Evolutionary conservation across 2,797 vertebrate genomes (phyloP).

Genomic region (Apodemus agrarius): DNA sequence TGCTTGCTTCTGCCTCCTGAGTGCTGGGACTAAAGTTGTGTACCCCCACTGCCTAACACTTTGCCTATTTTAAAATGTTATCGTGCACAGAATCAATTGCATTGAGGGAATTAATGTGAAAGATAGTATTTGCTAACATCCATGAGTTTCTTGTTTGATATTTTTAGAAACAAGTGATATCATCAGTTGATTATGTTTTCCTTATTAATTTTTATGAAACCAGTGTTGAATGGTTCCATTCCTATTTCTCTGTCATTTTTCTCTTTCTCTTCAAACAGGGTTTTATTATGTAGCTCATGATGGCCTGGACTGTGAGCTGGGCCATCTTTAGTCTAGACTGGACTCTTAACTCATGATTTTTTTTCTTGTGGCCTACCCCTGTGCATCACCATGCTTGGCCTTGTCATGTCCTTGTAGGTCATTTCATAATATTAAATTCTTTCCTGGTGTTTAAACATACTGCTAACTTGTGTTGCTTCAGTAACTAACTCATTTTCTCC

Average conservation of each 20-base stretch:
- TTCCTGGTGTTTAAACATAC: not conserved
- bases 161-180: constrained; percentile 1
- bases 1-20: not conserved
- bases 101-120: not conserved
- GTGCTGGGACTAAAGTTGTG: not conserved
- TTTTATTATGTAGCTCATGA: not conserved
- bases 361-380: not conserved
- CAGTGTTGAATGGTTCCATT: not conserved
- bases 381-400: not conserved
- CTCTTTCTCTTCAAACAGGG: not conserved
- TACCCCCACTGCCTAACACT: not conserved
- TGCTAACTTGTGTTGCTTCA: too few species aligned
- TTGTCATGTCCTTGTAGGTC: not conserved
- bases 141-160: not conserved
- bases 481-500: not conserved
- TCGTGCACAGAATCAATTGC: not conserved
- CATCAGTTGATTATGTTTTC: not conserved
- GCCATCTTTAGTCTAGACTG: not conserved
- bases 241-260: not conserved
- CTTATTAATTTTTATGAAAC: not conserved
- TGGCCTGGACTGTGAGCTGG: not conserved
- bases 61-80: not conserved
- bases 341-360: not conserved
- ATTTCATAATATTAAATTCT: not conserved
- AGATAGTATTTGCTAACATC: not conserved